A percentile compares a stretch with the other conserved stretches of the same genome.
Conservation (phyloP, 2,797 vertebrate genomes). For the Alosa sapidissima region DNA sequence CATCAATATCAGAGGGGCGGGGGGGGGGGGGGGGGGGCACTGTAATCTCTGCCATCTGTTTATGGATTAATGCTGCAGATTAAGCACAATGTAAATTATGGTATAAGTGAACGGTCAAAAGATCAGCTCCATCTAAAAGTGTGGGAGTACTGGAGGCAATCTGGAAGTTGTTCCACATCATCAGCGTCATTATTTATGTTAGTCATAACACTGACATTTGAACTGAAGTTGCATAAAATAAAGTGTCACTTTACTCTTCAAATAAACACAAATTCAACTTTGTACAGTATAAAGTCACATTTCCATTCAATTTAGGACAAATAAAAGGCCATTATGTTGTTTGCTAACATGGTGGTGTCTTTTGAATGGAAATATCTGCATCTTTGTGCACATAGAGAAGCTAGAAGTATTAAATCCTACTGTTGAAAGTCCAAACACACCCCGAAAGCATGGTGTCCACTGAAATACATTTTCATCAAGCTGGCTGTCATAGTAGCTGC, state of each 20-base stretch:
- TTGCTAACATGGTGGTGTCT: not conserved
- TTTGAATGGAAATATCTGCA: not conserved
- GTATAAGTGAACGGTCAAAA: too few relatives aligned
- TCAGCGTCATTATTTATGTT: not conserved
- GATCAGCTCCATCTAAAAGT: too few relatives aligned
- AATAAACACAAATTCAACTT: not conserved
- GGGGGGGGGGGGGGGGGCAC: too few relatives aligned
- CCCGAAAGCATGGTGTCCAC: not conserved
- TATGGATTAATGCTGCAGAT: too few relatives aligned
- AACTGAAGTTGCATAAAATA: not conserved
- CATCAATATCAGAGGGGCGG: too few relatives aligned
- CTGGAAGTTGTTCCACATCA: not conserved
- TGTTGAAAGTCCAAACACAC: not conserved
- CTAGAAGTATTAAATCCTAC: not conserved
- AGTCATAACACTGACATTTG: not conserved
- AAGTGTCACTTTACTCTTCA: not conserved
- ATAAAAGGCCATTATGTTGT: not conserved
- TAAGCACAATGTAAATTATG: too few relatives aligned
- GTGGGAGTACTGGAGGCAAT: too few relatives aligned
- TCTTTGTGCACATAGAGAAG: not conserved
- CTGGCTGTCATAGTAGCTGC: not conserved
- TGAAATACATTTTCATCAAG: conserved; percentile 13
- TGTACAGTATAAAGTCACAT: not conserved
- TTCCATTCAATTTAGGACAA: not conserved
- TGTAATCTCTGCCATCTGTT: too few relatives aligned